Evolutionary conservation across 2,797 vertebrate species (phyloP), one percentile per base, ranked within the genome.

Genomic region (Telmatherina bonti): DNA sequence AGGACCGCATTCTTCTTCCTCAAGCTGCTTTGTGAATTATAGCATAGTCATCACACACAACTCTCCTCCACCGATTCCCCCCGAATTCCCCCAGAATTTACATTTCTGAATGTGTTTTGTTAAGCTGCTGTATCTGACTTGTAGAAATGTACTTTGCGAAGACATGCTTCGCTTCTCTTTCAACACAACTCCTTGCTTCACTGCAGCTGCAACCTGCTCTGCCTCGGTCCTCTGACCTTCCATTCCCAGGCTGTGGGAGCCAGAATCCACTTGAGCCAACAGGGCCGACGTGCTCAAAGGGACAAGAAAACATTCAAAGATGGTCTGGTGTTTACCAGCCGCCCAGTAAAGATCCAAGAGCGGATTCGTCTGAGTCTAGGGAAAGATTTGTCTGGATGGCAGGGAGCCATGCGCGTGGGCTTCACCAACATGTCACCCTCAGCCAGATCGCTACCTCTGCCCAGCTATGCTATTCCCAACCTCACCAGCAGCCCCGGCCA

Each of bases 281-380:
- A 30, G 0, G 18, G 29, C 3, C 72, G 59, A 8, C 72, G 62
- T 0, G 96, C 95, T 0, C 60, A 70, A 24, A 85, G 94, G 61
- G 7, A 0, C 0, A 4, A 0, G 0, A 0, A 5, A 51, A 93
- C 93, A 0, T 96, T 96, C 80, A 87, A 62, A 4, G 72, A 94
- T 0, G 95, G 94, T 26, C 81, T 96, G 68, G 88, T 95, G 62
- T 96, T 96, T 91, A 96, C 93, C 89, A 94, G 67, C 72, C 92
- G 96, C 7, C 82, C 91, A 0, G 57, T 96, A 49, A 66, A 0
- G 55, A 18, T 70, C 0, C 7, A 31, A 0, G 95, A 96, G 92
- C 91, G 20, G 45, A 83, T 96, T 57, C 51, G 26, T 0, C 43
- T 96, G 78, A 84, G 79, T 10, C 86, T 96, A 62, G 77, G 91